phyloP scores from a whole-genome alignment of 2,797 vertebrate species.

The Antrozous pallidus region DNA sequence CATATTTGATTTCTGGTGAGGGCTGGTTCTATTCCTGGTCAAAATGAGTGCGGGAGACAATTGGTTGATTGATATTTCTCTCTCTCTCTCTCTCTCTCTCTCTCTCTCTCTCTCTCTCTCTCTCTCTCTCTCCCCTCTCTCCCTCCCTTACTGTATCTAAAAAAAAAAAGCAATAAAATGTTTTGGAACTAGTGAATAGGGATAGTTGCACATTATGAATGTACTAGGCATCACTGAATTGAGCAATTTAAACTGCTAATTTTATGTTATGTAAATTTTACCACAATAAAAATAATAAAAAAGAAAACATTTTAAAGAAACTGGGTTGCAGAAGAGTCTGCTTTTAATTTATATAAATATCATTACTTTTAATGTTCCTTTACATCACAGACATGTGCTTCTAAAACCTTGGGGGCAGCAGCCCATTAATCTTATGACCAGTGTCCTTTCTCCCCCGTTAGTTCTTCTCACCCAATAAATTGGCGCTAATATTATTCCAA shows the following conservation, averaged over 20 bases:
- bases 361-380: not conserved
- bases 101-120: too few relatives aligned
- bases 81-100: not conserved
- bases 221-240: not conserved
- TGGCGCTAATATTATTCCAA: not conserved
- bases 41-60: not conserved
- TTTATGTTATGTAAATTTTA: not conserved
- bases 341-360: not conserved
- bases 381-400: not conserved
- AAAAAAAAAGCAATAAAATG: not conserved
- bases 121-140: too few relatives aligned
- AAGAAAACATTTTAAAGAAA: not conserved
- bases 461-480: not conserved
- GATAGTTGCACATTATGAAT: not conserved
- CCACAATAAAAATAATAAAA: not conserved
- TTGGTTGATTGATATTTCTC: not conserved
- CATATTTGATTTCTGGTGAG: not conserved
- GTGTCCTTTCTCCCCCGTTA: not conserved
- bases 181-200: not conserved
- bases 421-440: not conserved
- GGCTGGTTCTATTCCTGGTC: not conserved
- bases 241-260: not conserved
- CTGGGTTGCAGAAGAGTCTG: not conserved
- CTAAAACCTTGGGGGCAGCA: not conserved
- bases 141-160: too few relatives aligned